These are phyloP conservation scores for Lepus oiostolus DNA, from an alignment of 2,797 vertebrate genomes.

Conservation along the genomic window DNA sequence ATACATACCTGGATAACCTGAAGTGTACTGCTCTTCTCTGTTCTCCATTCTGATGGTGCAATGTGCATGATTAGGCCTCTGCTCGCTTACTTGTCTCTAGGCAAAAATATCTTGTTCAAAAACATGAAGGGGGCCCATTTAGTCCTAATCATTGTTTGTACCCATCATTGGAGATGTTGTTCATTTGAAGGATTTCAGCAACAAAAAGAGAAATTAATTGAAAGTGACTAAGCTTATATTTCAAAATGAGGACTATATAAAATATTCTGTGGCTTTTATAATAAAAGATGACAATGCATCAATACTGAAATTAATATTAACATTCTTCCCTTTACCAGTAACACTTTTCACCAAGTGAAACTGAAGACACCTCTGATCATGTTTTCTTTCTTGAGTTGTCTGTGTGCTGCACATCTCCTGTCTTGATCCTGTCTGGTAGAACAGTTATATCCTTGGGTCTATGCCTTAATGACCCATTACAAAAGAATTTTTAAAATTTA, in stretches of 20 bases:
- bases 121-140: background rate
- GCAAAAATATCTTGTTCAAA: background rate
- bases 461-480: background rate
- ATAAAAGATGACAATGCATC: background rate
- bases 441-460: background rate
- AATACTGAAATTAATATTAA: constrained; percentile 9
- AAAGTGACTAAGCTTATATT: constrained; percentile 12
- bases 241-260: background rate
- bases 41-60: accelerated
- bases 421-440: background rate
- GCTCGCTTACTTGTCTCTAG: background rate
- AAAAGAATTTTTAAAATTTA: background rate
- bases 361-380: background rate
- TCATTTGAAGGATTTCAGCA: background rate
- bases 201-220: background rate
- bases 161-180: background rate
- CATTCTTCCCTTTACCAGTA: background rate
- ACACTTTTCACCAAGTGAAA: background rate
- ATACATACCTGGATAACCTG: background rate
- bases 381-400: background rate
- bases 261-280: background rate
- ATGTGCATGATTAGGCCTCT: background rate
- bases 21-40: background rate
- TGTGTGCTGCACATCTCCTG: background rate
- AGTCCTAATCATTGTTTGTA: background rate